Evolutionary conservation across 1,140 invertebrate species (phyloP).

Genomic region (Papilio helenus): DNA sequence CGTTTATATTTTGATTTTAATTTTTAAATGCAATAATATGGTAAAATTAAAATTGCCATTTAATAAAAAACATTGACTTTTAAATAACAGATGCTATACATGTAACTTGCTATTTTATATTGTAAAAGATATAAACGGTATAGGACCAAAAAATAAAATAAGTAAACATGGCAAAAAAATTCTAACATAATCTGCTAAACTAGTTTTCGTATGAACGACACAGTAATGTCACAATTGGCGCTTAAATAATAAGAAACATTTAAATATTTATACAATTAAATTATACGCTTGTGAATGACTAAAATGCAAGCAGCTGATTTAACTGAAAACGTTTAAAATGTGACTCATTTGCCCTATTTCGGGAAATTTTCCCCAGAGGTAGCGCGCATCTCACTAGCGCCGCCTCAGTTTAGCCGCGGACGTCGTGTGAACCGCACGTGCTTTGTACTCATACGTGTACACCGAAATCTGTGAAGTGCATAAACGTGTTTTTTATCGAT

Average conservation of each 20-base stretch:
- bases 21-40: no score
- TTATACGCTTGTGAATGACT: neutral
- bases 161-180: no score
- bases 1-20: no score
- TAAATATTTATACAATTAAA: neutral
- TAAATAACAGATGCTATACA: no score
- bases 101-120: no score
- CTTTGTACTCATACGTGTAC: neutral
- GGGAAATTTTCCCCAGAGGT: constrained; percentile 49
- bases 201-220: no score
- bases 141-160: no score
- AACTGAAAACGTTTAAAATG: neutral
- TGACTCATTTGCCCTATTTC: constrained; percentile 43
- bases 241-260: neutral
- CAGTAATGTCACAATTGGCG: no score
- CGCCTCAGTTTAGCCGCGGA: constrained; percentile 48
- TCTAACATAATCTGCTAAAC: no score
- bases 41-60: no score
- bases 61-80: no score
- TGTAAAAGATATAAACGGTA: no score
- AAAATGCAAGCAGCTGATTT: constrained; percentile 22
- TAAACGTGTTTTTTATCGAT: constrained; percentile 14
- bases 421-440: constrained; percentile 46
- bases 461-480: constrained; percentile 46
- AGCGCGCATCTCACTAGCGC: constrained; percentile 46